Evolutionary conservation across 2,888 invertebrate species (phyloP), one percentile per base, ranked within the genome.

Genomic region (Napeogenes inachia): DNA sequence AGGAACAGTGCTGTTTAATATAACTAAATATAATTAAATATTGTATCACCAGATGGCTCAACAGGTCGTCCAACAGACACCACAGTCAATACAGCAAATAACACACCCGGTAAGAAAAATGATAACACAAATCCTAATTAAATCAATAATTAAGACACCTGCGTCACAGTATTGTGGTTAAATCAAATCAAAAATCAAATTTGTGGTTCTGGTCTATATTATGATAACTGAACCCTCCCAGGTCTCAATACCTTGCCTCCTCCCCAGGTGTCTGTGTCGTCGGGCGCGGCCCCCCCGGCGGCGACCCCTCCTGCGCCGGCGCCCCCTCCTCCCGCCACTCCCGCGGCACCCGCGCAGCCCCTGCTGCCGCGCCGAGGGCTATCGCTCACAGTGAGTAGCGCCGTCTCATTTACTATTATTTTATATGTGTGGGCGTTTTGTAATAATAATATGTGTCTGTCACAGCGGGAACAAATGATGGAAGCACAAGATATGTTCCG

Each of bases 401-500:
- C 42, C 42, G 1, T 10, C 10, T 10, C 10, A 42, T 42, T 42
- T 42, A 10, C 3, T 42, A 3, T 10, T 42, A 42, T 35, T 3
- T 42, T 42, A 10, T 42, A 2, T 42, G 42, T 42, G 2, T 42
- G 10, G 8, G 1, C 10, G 30, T 10, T 30, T 30, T 6, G 4
- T 50, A 30, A 30, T 30, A 50, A 12, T 6, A 12, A 8, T 50
- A 30, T 30, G 3, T 8, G 3, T 50, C 30, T 64, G 71, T 92
- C 92, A 12, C 90, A 98, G 97, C 94, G 96, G 79, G 98, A 98
- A 84, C 97, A 98, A 93, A 98, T 98, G 94, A 91, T 96, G 81
- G 97, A 98, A 82, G 99, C 98, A 0, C 98, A 98, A 82, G 98
- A 99, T 79, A 98, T 99, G 97, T 99, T 99, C 92, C 92, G 96